phyloP scores from a whole-genome alignment of 2,113 vertebrate genomes.

The Phoxinus phoxinus region DNA sequence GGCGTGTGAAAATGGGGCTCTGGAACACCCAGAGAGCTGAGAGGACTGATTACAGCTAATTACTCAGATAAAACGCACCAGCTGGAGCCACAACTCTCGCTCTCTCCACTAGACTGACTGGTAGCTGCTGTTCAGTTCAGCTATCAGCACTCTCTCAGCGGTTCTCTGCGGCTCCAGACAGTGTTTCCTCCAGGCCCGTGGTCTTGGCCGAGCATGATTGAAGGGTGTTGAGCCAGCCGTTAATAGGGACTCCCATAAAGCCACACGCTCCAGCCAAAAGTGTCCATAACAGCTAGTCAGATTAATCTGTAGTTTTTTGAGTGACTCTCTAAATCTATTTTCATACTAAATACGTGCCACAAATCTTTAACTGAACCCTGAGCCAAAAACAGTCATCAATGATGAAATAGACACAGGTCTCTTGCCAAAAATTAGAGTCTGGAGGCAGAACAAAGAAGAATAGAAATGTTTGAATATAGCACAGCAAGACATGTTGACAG shows the following conservation, averaged over 20 bases:
- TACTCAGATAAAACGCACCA: conserved; percentile 71
- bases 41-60: conserved; percentile 74
- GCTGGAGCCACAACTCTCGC: conserved; percentile 61
- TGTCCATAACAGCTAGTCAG: conserved; percentile 32
- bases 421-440: conserved; percentile 14
- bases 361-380: conserved; percentile 10
- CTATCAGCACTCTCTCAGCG: conserved; percentile 28
- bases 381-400: conserved; percentile 24
- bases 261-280: conserved; percentile 30
- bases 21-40: conserved; percentile 72
- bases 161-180: neutral
- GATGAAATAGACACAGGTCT: conserved; percentile 7
- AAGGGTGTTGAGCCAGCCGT: conserved; percentile 48
- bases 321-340: conserved; percentile 22
- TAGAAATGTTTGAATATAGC: neutral
- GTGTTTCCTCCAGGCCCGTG: neutral
- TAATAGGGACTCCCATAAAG: conserved; percentile 35
- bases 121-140: conserved; percentile 20
- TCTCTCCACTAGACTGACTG: neutral
- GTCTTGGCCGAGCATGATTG: conserved; percentile 23
- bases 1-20: conserved; percentile 62
- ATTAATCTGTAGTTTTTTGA: conserved; percentile 33
- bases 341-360: conserved; percentile 25
- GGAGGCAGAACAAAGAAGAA: conserved; percentile 5
- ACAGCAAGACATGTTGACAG: conserved; percentile 15